Base-by-base conservation (phyloP, 2,888 invertebrate species). In the Mesorhabditis belari region DNA sequence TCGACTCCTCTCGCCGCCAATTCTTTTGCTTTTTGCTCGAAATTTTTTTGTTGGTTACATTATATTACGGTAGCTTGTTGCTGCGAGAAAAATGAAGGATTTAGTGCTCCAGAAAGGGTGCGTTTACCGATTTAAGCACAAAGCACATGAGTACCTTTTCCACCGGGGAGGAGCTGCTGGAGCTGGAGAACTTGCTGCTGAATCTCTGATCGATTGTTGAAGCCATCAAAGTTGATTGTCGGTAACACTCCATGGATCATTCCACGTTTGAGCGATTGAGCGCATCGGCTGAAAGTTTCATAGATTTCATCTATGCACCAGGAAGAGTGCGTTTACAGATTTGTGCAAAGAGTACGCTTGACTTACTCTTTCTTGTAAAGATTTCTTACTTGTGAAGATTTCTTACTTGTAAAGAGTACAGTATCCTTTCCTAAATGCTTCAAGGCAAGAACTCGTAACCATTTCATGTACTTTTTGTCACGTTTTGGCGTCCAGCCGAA, bases 281-380 rank as follows among this genome's bases (percentile, higher is more conserved):
- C 0, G 92, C 92, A 81, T 93, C 92, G 0, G 91, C 92, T 1
- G 91, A 63, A 71, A 59, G 26, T 26, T 28, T 23, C 23, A 35
- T 6, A n/a, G n/a, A n/a, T n/a, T n/a, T n/a, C n/a, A n/a, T n/a
- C n/a, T n/a, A n/a, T n/a, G n/a, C n/a, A n/a, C n/a, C n/a, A n/a
- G n/a, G n/a, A n/a, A n/a, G n/a, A n/a, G n/a, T n/a, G n/a, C n/a
- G n/a, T n/a, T n/a, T n/a, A n/a, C n/a, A n/a, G n/a, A n/a, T n/a
- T n/a, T n/a, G n/a, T n/a, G n/a, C n/a, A n/a, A n/a, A n/a, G n/a
- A n/a, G n/a, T n/a, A n/a, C n/a, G n/a, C n/a, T n/a, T n/a, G n/a
- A n/a, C n/a, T n/a, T n/a, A n/a, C n/a, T 12, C 35, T 6, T 6
- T 6, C 35, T 35, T 12, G 35, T 9, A 2, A 51, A n/a, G 12